Evolutionary conservation across 2,888 invertebrate species (phyloP), one percentile per base, ranked within the genome.

Genomic region (Portevinia maculata): DNA sequence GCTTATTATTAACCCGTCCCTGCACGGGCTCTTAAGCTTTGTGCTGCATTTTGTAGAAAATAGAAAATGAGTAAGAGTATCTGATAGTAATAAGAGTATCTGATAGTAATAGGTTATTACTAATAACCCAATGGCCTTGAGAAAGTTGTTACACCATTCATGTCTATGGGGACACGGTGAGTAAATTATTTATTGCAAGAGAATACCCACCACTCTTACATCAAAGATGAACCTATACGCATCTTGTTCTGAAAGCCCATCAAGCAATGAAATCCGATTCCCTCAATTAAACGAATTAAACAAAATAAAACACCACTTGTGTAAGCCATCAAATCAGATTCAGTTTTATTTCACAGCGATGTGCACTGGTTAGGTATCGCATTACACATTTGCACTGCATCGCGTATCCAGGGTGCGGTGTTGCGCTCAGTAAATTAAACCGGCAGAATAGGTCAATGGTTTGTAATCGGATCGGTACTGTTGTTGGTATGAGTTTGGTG

Each of bases 401-500:
- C 34, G 60, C 32, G 39, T 24, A 46, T 44, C 21, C 39, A 41
- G 24, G 53, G 21, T 30, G 55, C 24, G 41, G 15, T 64, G 44
- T 55, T 21, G 15, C 24, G 17, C 32, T 85, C 76, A 88, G 79
- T 86, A 87, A 28, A 88, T 15, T 64, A 87, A 88, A 62, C 86
- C 87, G 17, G 53, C 15, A 21, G 84, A 73, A 85, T 89, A 89
- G 84, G 87, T 86, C 85, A 88, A 78, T 53, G 89, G 89, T 70
- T 88, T 86, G 83, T 88, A 88, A 62, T 89, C 88, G 46, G 86
- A 86, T 74, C 89, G 88, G 79, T 88, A 89, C 17, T 89, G 89
- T 62, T 89, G 89, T 85, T 89, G 88, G 53, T 88, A 88, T 8
- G 88, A 89, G 79, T 86, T 86, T 8, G 87, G 86, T 4, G 89